phyloP scores from a whole-genome alignment of 2,797 vertebrate genomes.

The Momotus momota region DNA sequence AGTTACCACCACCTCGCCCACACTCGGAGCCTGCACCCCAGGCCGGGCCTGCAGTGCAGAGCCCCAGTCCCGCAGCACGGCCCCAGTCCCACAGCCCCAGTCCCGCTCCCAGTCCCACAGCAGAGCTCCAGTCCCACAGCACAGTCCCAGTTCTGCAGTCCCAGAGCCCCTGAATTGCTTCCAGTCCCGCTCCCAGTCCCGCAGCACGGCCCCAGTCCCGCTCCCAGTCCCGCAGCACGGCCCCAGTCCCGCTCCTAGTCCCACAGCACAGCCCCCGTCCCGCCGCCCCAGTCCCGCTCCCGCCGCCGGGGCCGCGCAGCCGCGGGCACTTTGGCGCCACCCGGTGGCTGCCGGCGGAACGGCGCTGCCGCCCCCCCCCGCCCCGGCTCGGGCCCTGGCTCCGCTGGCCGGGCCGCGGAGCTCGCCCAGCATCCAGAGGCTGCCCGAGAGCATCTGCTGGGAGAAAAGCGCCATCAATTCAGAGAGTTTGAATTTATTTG shows the following conservation, averaged over 20 bases:
- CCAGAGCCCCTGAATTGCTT: no score
- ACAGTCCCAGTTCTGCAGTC: no score
- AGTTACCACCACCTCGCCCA: not conserved
- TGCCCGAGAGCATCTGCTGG: not conserved
- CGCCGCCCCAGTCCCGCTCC: not conserved
- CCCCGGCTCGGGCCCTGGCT: no score
- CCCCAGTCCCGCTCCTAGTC: not conserved
- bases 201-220: no score
- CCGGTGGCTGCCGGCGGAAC: conserved; percentile 45
- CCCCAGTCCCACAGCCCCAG: not conserved
- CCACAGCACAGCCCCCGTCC: not conserved
- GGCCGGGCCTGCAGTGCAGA: no score
- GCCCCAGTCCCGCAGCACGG: not conserved
- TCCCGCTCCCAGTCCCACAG: not conserved
- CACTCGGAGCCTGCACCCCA: not conserved
- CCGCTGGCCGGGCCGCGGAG: not conserved
- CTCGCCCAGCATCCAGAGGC: not conserved
- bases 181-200: no score
- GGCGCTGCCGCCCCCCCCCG: not conserved
- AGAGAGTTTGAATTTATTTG: no score
- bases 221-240: not conserved
- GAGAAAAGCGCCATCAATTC: no score
- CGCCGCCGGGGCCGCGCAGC: not conserved
- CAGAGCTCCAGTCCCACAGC: no score
- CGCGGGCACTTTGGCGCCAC: conserved; percentile 64